Evolutionary conservation across 2,113 vertebrate genomes (phyloP), one percentile per base, ranked within the genome.

Genomic region (Oreochromis spilurus): DNA sequence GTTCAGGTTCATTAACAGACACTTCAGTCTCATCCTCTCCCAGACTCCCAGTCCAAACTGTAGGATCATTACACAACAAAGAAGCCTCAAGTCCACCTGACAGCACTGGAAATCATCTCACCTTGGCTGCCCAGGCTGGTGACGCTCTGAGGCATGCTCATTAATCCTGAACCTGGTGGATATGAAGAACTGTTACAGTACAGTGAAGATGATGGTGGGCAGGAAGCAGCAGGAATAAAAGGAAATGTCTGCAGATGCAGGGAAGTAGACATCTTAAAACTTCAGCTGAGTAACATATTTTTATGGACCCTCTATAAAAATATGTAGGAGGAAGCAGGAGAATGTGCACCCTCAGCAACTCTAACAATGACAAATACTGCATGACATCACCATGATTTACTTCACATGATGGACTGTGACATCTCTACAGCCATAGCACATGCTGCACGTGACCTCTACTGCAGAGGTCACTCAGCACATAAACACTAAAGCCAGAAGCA

Each of bases 151-250:
- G 16, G 43, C 43, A 5, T 5, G 4, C 57, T 60, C 57, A 48
- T 77, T 77, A 31, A 31, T 5, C 16, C 43, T 77, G 43, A 50
- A 48, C 14, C 24, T 0, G 40, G 67, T 72, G 67, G 38, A 48
- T 19, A 7, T 48, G 43, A 26, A 48, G 70, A 19, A 48, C 14
- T 75, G 70, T 19, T 75, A 19, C 24, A n/a, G 43, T 77, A 31
- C 43, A 52, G 4, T 31, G 72, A 10, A 77, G 45, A 50, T 19
- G 0, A 16, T 31, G 72, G 48, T 8, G 45, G 1, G 11, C 72
- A 50, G 45, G 45, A 52, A 77, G 72, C 45, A 77, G 26, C 26
- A 31, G 45, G 26, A 77, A 50, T 31, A 13, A 77, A 77, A 52
- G 26, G 26, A 8, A 5, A 48, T 45, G 40, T 45, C 40, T 45